Conservation (phyloP, 1,140 invertebrate genomes). For the Aphelinus certus region DNA sequence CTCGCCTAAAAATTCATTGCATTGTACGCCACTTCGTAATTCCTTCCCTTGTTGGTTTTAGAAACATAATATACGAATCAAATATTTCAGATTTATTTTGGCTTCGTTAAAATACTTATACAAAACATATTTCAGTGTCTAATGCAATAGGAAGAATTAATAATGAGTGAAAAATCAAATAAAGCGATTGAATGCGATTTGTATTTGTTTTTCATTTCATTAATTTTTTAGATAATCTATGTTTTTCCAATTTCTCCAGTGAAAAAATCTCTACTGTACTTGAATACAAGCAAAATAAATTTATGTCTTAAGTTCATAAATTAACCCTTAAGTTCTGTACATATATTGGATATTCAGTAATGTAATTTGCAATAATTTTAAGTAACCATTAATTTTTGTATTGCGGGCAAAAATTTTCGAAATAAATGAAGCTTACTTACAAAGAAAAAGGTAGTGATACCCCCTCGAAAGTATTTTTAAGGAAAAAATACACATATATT, state of each 20-base stretch:
- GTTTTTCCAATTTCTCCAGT: too few species aligned
- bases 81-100: conserved; percentile 5
- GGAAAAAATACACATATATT: not conserved
- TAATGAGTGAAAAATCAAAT: conserved; percentile 37
- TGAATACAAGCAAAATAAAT: too few species aligned
- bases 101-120: not conserved
- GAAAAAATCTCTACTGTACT: too few species aligned
- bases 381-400: too few species aligned
- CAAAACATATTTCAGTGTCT: conserved; percentile 1
- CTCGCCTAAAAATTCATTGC: conserved; percentile 19
- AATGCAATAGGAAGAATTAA: conserved; percentile 2
- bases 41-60: conserved; percentile 22
- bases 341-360: too few species aligned
- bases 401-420: too few species aligned
- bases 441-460: not conserved
- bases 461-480: not conserved
- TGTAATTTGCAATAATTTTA: too few species aligned
- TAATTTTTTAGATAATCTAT: not conserved
- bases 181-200: conserved; percentile 22
- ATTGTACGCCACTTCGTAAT: conserved; percentile 23
- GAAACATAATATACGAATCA: conserved; percentile 14
- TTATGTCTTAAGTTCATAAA: too few species aligned
- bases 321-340: too few species aligned
- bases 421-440: conserved; percentile 10
- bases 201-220: conserved; percentile 12